These are phyloP conservation scores for Oncorhynchus kisutch DNA, from an alignment of 2,113 vertebrate species.

Conservation along the genomic window DNA sequence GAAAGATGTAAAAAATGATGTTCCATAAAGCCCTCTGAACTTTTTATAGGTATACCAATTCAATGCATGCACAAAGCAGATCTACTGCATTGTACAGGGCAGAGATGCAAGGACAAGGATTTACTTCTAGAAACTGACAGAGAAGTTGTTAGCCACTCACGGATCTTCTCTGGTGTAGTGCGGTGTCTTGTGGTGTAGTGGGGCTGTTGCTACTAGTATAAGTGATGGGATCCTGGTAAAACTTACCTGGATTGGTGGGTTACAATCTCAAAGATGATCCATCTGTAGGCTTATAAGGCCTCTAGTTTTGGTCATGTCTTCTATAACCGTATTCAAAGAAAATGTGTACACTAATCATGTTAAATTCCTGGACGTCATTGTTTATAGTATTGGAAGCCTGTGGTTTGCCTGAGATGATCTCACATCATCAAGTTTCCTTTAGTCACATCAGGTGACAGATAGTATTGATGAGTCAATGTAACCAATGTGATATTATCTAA, in stretches of 20 bases:
- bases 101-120: background rate
- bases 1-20: background rate
- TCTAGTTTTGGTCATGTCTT: no score
- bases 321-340: no score
- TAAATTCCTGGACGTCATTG: background rate
- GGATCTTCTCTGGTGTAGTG: background rate
- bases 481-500: slow-evolving; percentile 4
- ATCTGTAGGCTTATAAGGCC: background rate
- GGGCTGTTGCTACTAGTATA: background rate
- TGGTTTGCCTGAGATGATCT: background rate
- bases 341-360: no score
- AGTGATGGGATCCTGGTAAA: background rate
- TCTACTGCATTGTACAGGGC: background rate
- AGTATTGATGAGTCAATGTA: background rate
- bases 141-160: background rate
- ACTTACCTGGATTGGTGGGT: background rate
- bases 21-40: slow-evolving; percentile 6
- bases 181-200: background rate
- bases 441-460: background rate
- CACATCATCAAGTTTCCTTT: background rate
- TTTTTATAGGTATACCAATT: background rate
- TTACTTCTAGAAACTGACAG: background rate
- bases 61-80: background rate
- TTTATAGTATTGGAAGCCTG: background rate
- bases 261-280: background rate